phyloP scores from a whole-genome alignment of 1,140 invertebrate species.

The Macrosteles quadrilineatus region DNA sequence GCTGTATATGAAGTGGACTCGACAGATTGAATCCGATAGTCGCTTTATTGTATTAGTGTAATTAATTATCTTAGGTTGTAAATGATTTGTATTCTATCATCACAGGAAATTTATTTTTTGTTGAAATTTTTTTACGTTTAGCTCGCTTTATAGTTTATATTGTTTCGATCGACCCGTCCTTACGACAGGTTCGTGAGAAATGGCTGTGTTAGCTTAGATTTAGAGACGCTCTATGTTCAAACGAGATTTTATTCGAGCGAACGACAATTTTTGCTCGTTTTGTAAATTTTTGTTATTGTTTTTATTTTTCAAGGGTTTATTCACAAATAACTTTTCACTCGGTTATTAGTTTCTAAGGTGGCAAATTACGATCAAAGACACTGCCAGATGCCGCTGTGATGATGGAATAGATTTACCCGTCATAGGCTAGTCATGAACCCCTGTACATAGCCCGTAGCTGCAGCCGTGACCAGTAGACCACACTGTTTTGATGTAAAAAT shows the following conservation, averaged over 20 bases:
- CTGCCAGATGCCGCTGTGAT: background rate
- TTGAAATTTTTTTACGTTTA: background rate
- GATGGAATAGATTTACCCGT: background rate
- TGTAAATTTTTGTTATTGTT: conserved; percentile 9
- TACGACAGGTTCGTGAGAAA: background rate
- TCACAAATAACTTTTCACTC: background rate
- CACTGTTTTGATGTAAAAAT: conserved; percentile 5
- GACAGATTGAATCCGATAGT: too few species aligned
- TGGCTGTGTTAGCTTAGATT: conserved; percentile 14
- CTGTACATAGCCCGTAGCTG: background rate
- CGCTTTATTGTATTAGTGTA: conserved; percentile 2
- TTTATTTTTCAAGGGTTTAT: background rate
- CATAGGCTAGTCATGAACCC: conserved; percentile 9
- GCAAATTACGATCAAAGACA: conserved; percentile 3
- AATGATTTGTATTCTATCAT: conserved; percentile 8
- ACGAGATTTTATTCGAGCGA: background rate
- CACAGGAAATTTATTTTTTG: conserved; percentile 2
- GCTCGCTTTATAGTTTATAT: conserved; percentile 11
- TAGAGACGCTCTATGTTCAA: background rate
- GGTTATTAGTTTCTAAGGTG: background rate
- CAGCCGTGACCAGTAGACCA: too few species aligned
- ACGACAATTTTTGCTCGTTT: background rate
- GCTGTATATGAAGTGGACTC: too few species aligned
- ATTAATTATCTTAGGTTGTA: background rate
- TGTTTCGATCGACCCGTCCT: background rate